phyloP scores from a whole-genome alignment of 2,797 vertebrate species.

The Sandelia bainsii region DNA sequence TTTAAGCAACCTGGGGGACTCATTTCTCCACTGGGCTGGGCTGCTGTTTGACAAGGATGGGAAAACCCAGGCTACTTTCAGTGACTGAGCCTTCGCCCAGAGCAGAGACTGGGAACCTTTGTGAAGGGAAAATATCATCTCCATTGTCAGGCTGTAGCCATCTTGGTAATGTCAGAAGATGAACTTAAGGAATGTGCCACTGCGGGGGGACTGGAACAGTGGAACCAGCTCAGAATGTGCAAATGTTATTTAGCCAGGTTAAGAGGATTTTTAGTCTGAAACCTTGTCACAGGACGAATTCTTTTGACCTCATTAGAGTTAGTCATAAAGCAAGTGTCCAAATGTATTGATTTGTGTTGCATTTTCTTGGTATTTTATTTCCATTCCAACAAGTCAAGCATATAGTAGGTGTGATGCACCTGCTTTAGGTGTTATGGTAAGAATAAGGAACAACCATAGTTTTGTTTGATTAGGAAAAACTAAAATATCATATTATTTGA shows the following conservation, averaged over 20 bases:
- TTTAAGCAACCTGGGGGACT: constrained; percentile 77
- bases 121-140: constrained; percentile 82
- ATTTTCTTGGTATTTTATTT: not conserved
- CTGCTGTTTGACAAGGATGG: constrained; percentile 70
- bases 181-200: constrained; percentile 76
- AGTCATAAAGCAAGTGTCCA: constrained; percentile 1
- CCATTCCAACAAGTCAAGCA: not conserved
- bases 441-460: not conserved
- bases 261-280: constrained; percentile 50
- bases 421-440: no score
- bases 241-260: constrained; percentile 49
- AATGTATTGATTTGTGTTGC: not conserved
- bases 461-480: not conserved
- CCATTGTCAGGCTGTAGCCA: constrained; percentile 74
- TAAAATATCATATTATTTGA: no score
- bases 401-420: not conserved
- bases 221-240: constrained; percentile 69
- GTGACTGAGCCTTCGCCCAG: constrained; percentile 73
- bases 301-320: constrained; percentile 41
- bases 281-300: constrained; percentile 47
- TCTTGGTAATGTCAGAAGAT: constrained; percentile 84
- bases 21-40: constrained; percentile 78
- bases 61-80: constrained; percentile 74
- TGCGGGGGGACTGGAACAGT: constrained; percentile 57
- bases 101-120: constrained; percentile 79